A percentile compares a stretch with the other conserved stretches of the same genome.
These are phyloP conservation scores for human (Homo sapiens) DNA, from an alignment of 2,113 vertebrate species.

Conservation along the genomic window GRCh38 chr1:206035501-206036000, in stretches of 20 bases:
- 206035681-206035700: background rate
- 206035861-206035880: background rate
- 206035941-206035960: background rate
- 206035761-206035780: background rate
- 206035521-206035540: accelerated
- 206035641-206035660: background rate
- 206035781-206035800: background rate
- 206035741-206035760: background rate
- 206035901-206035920: background rate
- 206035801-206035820: background rate
- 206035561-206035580: background rate
- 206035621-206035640: background rate
- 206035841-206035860: background rate
- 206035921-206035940: background rate
- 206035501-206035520: background rate
- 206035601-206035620: background rate
- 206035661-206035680: background rate
- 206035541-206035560: background rate
- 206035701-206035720: background rate
- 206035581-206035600: background rate
- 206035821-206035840: background rate
- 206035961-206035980: background rate
- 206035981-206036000: background rate
- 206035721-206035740: background rate
- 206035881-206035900: background rate